Evolutionary conservation across 2,797 vertebrate species (phyloP).

Genomic region (Podarcis lilfordi): DNA sequence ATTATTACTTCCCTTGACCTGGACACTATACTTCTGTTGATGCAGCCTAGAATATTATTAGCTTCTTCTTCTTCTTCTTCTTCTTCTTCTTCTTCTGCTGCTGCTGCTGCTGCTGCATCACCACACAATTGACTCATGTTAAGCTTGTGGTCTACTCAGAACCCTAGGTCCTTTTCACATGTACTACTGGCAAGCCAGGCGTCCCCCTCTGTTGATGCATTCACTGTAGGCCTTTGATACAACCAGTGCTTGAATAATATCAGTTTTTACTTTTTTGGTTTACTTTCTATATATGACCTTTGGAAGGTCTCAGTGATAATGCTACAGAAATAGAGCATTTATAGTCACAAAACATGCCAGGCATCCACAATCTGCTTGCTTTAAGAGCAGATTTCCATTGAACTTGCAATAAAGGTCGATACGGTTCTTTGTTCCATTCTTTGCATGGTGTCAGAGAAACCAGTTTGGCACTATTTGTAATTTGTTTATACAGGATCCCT

Average conservation of each 20-base stretch:
- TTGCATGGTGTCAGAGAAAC: not conserved
- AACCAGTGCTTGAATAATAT: not conserved
- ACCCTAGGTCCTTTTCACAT: no score
- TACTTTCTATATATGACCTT: not conserved
- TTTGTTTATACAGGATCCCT: not conserved
- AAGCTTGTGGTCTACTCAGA: no score
- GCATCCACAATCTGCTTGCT: not conserved
- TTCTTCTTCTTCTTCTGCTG: no score
- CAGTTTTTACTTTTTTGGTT: not conserved
- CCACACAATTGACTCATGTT: no score
- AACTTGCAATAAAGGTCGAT: not conserved
- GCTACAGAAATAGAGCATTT: not conserved
- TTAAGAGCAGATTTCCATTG: not conserved
- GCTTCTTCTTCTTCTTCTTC: no score
- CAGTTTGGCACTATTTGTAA: conserved; percentile 9
- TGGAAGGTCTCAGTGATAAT: not conserved
- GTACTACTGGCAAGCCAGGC: no score
- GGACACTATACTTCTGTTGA: no score
- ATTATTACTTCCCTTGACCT: no score
- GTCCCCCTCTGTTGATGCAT: not conserved
- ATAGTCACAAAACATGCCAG: not conserved
- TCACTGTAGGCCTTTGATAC: not conserved
- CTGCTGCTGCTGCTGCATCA: no score
- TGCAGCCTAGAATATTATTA: no score
- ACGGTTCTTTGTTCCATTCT: not conserved